Evolutionary conservation across 2,113 vertebrate genomes (phyloP).

Genomic region (Aramus guarauna): DNA sequence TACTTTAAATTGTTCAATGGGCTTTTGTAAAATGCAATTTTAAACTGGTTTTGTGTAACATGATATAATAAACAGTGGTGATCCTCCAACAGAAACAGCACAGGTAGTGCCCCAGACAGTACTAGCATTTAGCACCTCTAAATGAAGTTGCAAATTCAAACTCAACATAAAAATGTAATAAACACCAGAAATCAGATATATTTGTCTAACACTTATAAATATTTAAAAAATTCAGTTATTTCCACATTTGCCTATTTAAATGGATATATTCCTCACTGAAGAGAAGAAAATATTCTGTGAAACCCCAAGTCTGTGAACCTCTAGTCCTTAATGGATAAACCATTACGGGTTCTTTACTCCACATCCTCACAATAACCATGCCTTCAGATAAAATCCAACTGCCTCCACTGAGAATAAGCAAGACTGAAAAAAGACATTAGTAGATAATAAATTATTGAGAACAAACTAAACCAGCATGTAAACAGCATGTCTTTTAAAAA

Average conservation of each 20-base stretch:
- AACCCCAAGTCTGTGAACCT: neutral
- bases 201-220: neutral
- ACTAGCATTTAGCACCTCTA: neutral
- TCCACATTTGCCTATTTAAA: neutral
- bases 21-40: neutral
- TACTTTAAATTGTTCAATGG: neutral
- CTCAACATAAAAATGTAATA: neutral
- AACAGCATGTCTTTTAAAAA: constrained; percentile 37
- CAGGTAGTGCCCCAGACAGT: neutral
- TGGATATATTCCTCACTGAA: neutral
- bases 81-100: neutral
- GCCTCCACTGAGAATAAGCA: constrained; percentile 21
- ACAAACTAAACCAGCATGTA: constrained; percentile 10
- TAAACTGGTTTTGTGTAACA: neutral
- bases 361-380: neutral
- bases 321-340: neutral
- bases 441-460: constrained; percentile 62
- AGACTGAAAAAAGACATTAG: neutral
- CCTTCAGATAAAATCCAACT: constrained; percentile 2
- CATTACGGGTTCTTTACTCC: neutral
- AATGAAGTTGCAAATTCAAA: neutral
- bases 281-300: neutral
- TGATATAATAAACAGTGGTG: neutral
- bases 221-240: neutral
- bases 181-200: neutral